Percentiles rank a stretch among this genome's conserved stretches.
These are phyloP conservation scores for Ceratina japonica DNA, from an alignment of 1,140 invertebrate species.

Conservation along the genomic window DNA sequence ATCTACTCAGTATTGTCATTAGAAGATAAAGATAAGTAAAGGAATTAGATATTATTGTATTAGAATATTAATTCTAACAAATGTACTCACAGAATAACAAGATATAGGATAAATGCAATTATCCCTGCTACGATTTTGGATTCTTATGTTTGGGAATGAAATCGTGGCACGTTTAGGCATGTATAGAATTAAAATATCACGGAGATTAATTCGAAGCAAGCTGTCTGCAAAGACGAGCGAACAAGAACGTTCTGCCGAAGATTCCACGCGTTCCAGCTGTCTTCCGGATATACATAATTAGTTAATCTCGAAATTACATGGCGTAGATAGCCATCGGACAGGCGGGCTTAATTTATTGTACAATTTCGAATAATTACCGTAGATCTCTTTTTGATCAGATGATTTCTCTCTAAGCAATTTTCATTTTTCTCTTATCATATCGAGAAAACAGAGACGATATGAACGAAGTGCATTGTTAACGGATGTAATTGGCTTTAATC, in stretches of 20 bases:
- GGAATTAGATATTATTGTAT: no score
- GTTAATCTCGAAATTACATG: conserved; percentile 46
- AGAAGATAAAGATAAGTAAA: neutral
- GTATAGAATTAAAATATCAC: conserved; percentile 4
- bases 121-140: neutral
- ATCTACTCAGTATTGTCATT: neutral
- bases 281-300: conserved; percentile 42
- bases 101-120: no score
- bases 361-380: no score
- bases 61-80: neutral
- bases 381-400: no score
- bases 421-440: no score
- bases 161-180: neutral
- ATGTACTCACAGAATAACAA: neutral
- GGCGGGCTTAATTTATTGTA: conserved; percentile 5
- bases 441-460: no score
- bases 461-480: no score
- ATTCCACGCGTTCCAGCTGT: conserved; percentile 53
- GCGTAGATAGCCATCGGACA: neutral
- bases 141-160: neutral
- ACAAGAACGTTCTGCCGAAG: conserved; percentile 39
- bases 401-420: no score
- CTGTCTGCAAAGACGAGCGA: conserved; percentile 26
- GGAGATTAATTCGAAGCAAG: conserved; percentile 19
- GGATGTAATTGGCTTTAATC: no score